These are phyloP conservation scores for Reticulitermes speratus DNA, from an alignment of 1,140 invertebrate genomes.

Conservation along the genomic window DNA sequence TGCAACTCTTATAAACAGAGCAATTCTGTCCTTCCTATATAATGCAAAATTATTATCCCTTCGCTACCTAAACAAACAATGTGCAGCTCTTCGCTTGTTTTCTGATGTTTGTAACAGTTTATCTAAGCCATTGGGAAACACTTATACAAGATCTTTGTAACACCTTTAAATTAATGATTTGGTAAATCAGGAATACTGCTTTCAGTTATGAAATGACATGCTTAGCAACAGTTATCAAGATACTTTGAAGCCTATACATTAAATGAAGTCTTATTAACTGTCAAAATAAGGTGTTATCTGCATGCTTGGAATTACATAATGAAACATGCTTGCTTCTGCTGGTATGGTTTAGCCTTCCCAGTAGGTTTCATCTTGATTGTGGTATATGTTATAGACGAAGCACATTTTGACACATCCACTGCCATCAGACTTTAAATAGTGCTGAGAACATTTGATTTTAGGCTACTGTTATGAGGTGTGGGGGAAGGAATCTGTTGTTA, in stretches of 20 bases:
- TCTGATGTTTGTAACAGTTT: neutral
- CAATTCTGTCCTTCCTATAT: neutral
- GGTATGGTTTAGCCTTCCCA: neutral
- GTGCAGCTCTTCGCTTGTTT: neutral
- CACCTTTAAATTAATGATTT: neutral
- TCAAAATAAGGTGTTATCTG: neutral
- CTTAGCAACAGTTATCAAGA: neutral
- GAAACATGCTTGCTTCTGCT: neutral
- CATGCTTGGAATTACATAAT: neutral
- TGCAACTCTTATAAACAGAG: no score
- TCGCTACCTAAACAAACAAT: no score
- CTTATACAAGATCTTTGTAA: neutral
- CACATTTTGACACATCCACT: neutral
- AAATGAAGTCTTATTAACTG: neutral
- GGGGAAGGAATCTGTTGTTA: no score
- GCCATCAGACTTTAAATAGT: neutral
- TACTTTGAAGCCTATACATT: neutral
- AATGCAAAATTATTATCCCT: neutral
- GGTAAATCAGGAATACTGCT: neutral
- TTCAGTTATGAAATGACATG: neutral
- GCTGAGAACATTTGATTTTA: no score
- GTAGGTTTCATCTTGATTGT: no score
- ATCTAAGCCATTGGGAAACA: neutral
- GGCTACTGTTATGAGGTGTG: no score
- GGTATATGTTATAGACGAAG: neutral